Evolutionary conservation across 1,140 invertebrate species (phyloP).

Genomic region (Cotesia vestalis): DNA sequence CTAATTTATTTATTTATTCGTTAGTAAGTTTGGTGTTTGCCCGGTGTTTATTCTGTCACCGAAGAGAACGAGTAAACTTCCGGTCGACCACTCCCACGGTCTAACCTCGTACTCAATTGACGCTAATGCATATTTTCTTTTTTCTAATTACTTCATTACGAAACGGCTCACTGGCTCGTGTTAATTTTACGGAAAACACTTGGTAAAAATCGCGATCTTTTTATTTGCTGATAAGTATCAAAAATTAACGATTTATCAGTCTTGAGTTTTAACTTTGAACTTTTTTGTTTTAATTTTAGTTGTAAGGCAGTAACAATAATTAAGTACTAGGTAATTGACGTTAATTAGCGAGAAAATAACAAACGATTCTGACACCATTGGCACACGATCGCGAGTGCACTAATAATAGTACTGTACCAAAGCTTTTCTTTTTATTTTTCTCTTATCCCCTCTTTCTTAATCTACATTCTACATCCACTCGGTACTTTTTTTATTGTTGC

Average conservation of each 20-base stretch:
- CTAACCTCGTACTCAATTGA: slow-evolving; percentile 35
- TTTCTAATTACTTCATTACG: slow-evolving; percentile 17
- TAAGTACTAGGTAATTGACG: no score
- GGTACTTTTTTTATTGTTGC: not conserved
- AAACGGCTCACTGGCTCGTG: not conserved
- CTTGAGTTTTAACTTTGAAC: no score
- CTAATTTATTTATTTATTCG: not conserved
- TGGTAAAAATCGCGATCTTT: slow-evolving; percentile 32
- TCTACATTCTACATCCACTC: slow-evolving; percentile 5
- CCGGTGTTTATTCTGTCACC: slow-evolving; percentile 21
- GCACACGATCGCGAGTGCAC: slow-evolving; percentile 7
- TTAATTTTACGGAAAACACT: not conserved
- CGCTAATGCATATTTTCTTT: slow-evolving; percentile 23
- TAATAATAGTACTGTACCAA: slow-evolving; percentile 33
- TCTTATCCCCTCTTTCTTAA: slow-evolving; percentile 35
- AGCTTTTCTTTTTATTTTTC: slow-evolving; percentile 32
- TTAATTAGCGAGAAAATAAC: not conserved
- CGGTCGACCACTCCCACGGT: slow-evolving; percentile 36
- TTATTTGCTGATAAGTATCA: slow-evolving; percentile 27
- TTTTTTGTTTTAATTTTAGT: no score
- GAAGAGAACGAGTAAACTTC: slow-evolving; percentile 31
- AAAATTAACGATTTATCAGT: no score
- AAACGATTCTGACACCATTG: slow-evolving; percentile 8
- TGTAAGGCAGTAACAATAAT: no score
- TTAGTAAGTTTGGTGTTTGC: not conserved